These are phyloP conservation scores for Uromys caudimaculatus DNA, from an alignment of 2,797 vertebrate genomes.

Conservation along the genomic window DNA sequence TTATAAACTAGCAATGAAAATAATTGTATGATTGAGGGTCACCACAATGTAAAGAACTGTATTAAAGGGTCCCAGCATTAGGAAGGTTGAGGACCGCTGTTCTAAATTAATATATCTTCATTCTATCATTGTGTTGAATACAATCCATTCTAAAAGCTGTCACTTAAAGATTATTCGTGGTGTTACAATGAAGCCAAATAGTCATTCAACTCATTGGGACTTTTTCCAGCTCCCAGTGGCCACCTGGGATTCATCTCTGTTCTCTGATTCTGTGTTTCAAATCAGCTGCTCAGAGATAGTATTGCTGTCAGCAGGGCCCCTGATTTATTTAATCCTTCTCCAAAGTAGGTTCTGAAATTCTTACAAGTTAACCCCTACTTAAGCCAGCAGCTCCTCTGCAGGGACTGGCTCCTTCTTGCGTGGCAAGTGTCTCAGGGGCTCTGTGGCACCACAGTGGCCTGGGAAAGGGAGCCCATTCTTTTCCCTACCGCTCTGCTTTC, in stretches of 20 bases:
- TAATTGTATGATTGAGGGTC: not conserved
- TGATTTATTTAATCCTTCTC: conserved; percentile 78
- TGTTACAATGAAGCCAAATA: conserved; percentile 14
- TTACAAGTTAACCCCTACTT: conserved; percentile 75
- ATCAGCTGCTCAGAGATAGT: conserved; percentile 76
- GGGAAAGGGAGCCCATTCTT: not conserved
- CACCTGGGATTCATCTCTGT: conserved; percentile 79
- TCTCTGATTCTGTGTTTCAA: conserved; percentile 77
- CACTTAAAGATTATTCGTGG: conserved; percentile 39
- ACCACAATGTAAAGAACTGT: not conserved
- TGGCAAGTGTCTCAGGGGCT: not conserved
- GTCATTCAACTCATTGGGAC: conserved; percentile 14
- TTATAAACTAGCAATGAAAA: not conserved
- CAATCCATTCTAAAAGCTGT: conserved; percentile 43
- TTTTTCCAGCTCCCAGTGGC: conserved; percentile 44
- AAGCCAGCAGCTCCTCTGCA: conserved; percentile 9
- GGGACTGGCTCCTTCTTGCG: not conserved
- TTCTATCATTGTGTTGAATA: conserved; percentile 15
- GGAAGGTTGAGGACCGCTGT: not conserved
- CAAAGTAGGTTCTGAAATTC: conserved; percentile 75
- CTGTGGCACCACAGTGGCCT: not conserved
- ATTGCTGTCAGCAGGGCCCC: conserved; percentile 75
- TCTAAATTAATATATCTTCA: conserved; percentile 15
- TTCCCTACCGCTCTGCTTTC: not conserved
- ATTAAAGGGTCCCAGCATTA: not conserved